A percentile compares a stretch with the other conserved stretches of the same genome.
Conservation (phyloP, 2,888 invertebrate species). For the Ceratothoa steindachneri region DNA sequence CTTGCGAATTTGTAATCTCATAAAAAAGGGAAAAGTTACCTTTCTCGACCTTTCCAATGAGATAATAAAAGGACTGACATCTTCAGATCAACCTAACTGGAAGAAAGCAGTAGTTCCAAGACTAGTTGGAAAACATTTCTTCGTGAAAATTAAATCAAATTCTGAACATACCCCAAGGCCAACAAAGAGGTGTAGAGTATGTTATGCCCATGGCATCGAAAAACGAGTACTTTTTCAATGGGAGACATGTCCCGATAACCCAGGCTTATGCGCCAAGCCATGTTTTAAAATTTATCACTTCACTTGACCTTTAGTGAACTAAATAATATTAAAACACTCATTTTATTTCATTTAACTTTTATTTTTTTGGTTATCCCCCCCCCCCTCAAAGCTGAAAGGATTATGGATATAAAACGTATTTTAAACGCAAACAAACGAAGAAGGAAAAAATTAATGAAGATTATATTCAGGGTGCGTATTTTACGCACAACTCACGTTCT, state of each 20-base stretch:
- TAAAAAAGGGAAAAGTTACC: not conserved
- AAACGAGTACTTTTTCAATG: not conserved
- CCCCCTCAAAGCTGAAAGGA: no score
- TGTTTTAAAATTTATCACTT: conserved; percentile 4
- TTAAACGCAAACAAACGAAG: no score
- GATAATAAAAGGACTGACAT: not conserved
- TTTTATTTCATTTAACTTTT: no score
- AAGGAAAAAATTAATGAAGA: no score
- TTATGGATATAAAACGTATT: no score
- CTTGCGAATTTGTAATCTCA: not conserved
- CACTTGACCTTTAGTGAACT: no score
- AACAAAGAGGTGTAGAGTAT: not conserved
- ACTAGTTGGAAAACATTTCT: not conserved
- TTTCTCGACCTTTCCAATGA: not conserved
- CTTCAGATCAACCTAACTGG: not conserved
- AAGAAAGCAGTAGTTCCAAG: not conserved
- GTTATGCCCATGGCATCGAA: not conserved
- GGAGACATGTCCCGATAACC: not conserved
- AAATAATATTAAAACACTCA: no score
- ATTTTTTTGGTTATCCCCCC: no score
- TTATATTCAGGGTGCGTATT: no score
- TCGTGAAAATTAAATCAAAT: not conserved
- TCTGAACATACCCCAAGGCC: not conserved
- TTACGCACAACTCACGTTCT: no score
- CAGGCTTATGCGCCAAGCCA: not conserved